Conservation (phyloP, 1,140 invertebrate genomes). For the Heliconius congener region DNA sequence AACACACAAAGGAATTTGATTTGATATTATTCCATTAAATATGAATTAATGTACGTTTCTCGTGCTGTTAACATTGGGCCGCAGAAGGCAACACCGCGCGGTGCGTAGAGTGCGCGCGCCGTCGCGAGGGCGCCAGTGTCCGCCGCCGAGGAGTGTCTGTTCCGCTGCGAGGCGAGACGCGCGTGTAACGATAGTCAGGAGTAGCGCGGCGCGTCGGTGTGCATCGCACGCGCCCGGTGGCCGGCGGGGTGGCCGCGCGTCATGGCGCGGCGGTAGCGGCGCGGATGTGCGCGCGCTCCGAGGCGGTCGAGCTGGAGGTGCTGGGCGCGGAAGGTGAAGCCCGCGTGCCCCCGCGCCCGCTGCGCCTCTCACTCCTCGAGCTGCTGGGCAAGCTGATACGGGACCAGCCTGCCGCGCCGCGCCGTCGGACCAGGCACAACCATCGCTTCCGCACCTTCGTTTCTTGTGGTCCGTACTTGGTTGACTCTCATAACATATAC, state of each 20-base stretch:
- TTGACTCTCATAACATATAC: neutral
- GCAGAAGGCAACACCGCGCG: conserved; percentile 42
- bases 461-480: conserved; percentile 82
- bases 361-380: conserved; percentile 84
- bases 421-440: conserved; percentile 82
- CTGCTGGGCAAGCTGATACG: conserved; percentile 86
- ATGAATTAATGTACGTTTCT: conserved; percentile 11
- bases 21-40: neutral
- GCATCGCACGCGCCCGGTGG: conserved; percentile 27
- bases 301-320: conserved; percentile 78
- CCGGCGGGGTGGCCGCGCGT: neutral
- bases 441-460: conserved; percentile 85
- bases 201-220: conserved; percentile 39
- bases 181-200: conserved; percentile 51
- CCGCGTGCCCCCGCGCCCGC: conserved; percentile 64
- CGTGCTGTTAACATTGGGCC: conserved; percentile 35
- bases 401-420: conserved; percentile 71
- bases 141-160: conserved; percentile 53
- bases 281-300: conserved; percentile 77
- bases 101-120: conserved; percentile 58
- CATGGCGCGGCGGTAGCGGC: conserved; percentile 75
- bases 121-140: conserved; percentile 63
- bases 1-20: neutral
- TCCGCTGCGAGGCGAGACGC: conserved; percentile 59
- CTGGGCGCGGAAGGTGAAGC: conserved; percentile 71